These are phyloP conservation scores for Timema cristinae DNA, from an alignment of 2,888 invertebrate genomes.

Conservation along the genomic window DNA sequence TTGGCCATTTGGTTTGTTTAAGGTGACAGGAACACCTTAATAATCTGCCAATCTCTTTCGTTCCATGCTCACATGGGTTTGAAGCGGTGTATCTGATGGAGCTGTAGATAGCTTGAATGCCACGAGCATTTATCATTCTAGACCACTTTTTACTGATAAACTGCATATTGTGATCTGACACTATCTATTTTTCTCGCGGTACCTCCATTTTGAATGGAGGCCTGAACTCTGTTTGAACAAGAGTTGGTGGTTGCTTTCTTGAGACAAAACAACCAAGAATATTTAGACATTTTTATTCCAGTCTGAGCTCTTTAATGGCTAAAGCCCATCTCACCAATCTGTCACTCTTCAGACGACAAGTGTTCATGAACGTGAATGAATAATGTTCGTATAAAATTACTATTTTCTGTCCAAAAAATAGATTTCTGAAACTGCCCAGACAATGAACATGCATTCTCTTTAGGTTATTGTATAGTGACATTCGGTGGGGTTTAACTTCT, in stretches of 20 bases:
- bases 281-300: background rate
- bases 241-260: too few species aligned
- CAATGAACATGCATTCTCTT: background rate
- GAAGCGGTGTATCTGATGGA: background rate
- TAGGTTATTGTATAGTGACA: background rate
- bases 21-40: background rate
- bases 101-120: background rate
- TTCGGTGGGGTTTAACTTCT: background rate
- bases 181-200: background rate
- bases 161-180: background rate
- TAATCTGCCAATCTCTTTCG: background rate
- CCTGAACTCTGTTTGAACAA: background rate
- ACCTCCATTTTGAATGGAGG: background rate
- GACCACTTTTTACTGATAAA: background rate
- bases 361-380: background rate
- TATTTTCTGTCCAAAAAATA: background rate
- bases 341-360: background rate
- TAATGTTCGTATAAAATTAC: slow-evolving; percentile 1
- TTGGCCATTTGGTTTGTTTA: too few species aligned
- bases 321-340: background rate
- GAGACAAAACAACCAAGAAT: too few species aligned
- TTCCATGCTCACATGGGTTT: background rate
- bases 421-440: background rate
- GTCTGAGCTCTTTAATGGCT: slow-evolving; percentile 2
- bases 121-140: too few species aligned